Evolutionary conservation across 2,888 invertebrate genomes (phyloP), one percentile per base, ranked within the genome.

Genomic region (Spilarctia lutea): DNA sequence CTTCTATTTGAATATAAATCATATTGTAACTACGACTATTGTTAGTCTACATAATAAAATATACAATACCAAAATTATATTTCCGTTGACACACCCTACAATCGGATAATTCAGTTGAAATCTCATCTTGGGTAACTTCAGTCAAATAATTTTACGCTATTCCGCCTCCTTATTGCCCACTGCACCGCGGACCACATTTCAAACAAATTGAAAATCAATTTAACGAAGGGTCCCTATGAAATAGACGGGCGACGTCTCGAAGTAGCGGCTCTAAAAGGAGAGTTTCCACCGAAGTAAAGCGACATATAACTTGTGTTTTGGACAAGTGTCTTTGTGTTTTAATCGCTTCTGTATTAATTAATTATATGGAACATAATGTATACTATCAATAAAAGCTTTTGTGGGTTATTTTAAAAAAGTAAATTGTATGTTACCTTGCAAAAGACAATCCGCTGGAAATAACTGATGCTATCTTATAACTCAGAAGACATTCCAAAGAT

Each of bases 191-290:
- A 93, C 93, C 92, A 93, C 94, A 94, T 95, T 93, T 94, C 94
- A 93, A 93, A 94, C 93, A 95, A 95, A 95, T 95, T 95, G 94
- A 94, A 95, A 95, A 95, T 95, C 94, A 95, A 95, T 95, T 94
- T 94, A 91, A 92, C 90, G 86, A 91, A 91, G 92, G 94, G 92
- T 88, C 88, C 89, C 89, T 89, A 87, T 87, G 90, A 88, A 91
- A 88, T 88, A 89, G 88, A 87, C 88, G 87, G 87, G 86, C 83
- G 90, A 87, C 86, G 86, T 88, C 83, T 84, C 79, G 77, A 76
- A 83, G 85, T 83, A 71, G 33, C 71, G 68, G 48, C 30, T 42
- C 60, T 65, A 56, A 68, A 65, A 71, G 76, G 33, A 27, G 63
- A 7, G 20, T 52, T 20, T 69, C 66, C 75, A 75, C 71, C 35